Evolutionary conservation across 2,113 vertebrate genomes (phyloP).

Genomic region (Camelus dromedarius): DNA sequence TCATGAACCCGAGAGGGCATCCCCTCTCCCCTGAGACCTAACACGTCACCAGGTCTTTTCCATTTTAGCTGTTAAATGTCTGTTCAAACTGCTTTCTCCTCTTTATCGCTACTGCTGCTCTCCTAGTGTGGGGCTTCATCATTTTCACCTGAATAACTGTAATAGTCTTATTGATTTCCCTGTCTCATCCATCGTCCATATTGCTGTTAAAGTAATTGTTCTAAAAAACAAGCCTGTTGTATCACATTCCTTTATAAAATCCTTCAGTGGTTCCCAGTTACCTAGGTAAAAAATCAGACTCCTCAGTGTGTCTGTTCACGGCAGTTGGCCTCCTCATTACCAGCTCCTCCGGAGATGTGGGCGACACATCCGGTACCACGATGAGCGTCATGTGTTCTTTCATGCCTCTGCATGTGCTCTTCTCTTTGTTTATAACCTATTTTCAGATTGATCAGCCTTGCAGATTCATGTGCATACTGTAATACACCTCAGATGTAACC

Average conservation of each 20-base stretch:
- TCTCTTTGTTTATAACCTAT: neutral
- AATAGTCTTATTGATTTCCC: neutral
- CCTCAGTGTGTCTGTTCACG: neutral
- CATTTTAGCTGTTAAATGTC: neutral
- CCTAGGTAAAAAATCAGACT: neutral
- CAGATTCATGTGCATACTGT: neutral
- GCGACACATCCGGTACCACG: neutral
- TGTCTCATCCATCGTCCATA: neutral
- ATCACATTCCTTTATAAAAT: neutral
- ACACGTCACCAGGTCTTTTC: neutral
- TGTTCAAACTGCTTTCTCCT: neutral
- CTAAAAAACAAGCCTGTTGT: neutral
- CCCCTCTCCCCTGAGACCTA: neutral
- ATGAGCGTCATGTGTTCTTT: neutral
- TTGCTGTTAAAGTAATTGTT: slow-evolving; percentile 31
- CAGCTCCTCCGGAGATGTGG: neutral
- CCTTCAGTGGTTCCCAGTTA: neutral
- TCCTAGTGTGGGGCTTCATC: neutral
- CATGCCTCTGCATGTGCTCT: neutral
- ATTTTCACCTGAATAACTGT: neutral
- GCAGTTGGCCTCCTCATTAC: neutral
- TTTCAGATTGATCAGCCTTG: neutral
- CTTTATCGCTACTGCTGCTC: neutral
- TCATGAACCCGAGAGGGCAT: neutral
- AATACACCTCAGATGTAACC: neutral